Conservation (phyloP, 1,140 invertebrate genomes). For the Cydia splendana region DNA sequence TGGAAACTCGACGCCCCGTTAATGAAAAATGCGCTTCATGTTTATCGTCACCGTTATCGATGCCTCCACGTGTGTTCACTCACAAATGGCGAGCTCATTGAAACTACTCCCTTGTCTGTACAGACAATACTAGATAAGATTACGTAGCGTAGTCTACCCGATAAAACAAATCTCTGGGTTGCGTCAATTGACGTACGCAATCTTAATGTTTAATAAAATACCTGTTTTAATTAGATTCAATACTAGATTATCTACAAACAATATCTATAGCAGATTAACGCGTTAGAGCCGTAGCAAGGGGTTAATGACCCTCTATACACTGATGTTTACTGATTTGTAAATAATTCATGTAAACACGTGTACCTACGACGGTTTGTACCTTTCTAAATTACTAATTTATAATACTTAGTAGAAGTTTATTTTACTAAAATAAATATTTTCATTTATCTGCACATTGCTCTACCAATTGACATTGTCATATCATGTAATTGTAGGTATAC, state of each 20-base stretch:
- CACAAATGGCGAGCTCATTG: conserved; percentile 20
- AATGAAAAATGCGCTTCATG: conserved; percentile 72
- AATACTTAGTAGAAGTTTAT: too few species aligned
- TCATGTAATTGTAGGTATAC: too few species aligned
- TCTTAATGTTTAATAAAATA: conserved; percentile 2
- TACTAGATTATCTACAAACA: background rate
- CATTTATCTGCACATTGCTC: too few species aligned
- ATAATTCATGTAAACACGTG: background rate
- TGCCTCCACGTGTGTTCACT: conserved; percentile 41
- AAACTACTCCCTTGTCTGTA: background rate
- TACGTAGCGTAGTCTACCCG: background rate
- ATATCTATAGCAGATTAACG: background rate
- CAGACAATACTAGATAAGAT: background rate
- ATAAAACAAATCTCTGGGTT: background rate
- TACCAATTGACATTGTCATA: too few species aligned
- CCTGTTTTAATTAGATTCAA: background rate
- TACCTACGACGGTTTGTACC: too few species aligned
- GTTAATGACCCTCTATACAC: background rate
- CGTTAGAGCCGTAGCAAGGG: background rate
- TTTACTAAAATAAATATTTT: too few species aligned
- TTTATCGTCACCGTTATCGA: conserved; percentile 68
- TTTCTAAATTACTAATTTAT: too few species aligned
- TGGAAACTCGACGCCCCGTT: conserved; percentile 71
- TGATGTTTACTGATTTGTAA: background rate
- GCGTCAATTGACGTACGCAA: background rate